Conservation (phyloP, 2,888 invertebrate genomes). For the Agonopterix heracliana region DNA sequence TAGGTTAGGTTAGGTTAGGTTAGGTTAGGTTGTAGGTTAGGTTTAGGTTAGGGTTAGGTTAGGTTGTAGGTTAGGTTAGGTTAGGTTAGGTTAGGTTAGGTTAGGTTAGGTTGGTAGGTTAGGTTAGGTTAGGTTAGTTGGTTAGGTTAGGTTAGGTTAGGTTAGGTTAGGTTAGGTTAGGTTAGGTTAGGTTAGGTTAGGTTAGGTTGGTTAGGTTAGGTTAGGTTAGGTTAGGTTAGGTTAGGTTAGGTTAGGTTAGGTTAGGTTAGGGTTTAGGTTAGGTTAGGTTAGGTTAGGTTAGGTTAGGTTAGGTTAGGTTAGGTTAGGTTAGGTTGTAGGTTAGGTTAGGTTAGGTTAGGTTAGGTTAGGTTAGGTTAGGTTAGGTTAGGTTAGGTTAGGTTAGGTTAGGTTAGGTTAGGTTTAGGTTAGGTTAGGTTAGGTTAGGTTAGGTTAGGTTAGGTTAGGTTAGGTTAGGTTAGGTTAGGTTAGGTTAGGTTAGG, state of each 20-base stretch:
- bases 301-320: not conserved
- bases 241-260: not conserved
- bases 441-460: constrained; percentile 16
- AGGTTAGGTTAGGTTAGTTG: too few relatives aligned
- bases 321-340: constrained; percentile 5
- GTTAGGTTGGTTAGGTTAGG: too few relatives aligned
- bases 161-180: constrained; percentile 16
- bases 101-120: too few relatives aligned
- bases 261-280: too few relatives aligned
- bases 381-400: constrained; percentile 7
- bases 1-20: constrained; percentile 10
- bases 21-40: constrained; percentile 4
- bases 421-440: constrained; percentile 16
- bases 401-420: constrained; percentile 15
- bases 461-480: constrained; percentile 18
- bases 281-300: constrained; percentile 5
- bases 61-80: not conserved
- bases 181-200: constrained; percentile 14
- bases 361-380: not conserved
- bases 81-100: constrained; percentile 15
- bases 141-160: constrained; percentile 17
- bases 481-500: constrained; percentile 16
- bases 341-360: not conserved
- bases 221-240: not conserved
- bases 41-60: too few relatives aligned